phyloP scores from a whole-genome alignment of 2,113 vertebrate species.

The Nesogale talazaci region DNA sequence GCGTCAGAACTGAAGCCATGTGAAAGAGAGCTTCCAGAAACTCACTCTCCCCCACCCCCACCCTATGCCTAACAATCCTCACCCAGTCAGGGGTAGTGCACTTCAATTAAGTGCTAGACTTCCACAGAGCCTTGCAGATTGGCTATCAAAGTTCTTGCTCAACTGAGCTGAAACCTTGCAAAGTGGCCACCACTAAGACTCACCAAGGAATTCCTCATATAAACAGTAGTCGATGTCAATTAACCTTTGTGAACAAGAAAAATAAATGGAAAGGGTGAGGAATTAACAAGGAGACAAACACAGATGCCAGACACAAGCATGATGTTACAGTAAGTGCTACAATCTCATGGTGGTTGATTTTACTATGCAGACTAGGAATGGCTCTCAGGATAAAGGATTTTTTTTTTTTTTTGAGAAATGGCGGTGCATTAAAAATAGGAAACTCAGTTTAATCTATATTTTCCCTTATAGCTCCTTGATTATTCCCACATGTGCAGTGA shows the following conservation, averaged over 20 bases:
- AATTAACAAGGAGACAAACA: slow-evolving; percentile 63
- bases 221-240: slow-evolving; percentile 53
- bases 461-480: slow-evolving; percentile 7
- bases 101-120: slow-evolving; percentile 36
- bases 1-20: background rate
- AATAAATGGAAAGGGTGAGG: slow-evolving; percentile 51
- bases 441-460: slow-evolving; percentile 21
- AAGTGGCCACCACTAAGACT: slow-evolving; percentile 60
- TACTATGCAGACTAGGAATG: slow-evolving; percentile 15
- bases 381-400: slow-evolving; percentile 43
- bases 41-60: background rate
- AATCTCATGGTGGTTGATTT: slow-evolving; percentile 53
- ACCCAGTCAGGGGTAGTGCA: background rate
- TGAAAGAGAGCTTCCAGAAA: slow-evolving; percentile 28
- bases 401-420: slow-evolving; percentile 40
- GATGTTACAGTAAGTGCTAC: slow-evolving; percentile 13
- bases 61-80: background rate
- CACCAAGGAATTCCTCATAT: slow-evolving; percentile 52
- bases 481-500: slow-evolving; percentile 38
- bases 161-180: slow-evolving; percentile 61
- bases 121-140: slow-evolving; percentile 14
- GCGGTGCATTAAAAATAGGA: slow-evolving; percentile 34
- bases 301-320: slow-evolving; percentile 12
- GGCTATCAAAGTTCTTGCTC: slow-evolving; percentile 55
- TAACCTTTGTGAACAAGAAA: slow-evolving; percentile 62